Evolutionary conservation across 2,888 invertebrate genomes (phyloP), one percentile per base, ranked within the genome.

Genomic region (Ypsolopha scabrella): DNA sequence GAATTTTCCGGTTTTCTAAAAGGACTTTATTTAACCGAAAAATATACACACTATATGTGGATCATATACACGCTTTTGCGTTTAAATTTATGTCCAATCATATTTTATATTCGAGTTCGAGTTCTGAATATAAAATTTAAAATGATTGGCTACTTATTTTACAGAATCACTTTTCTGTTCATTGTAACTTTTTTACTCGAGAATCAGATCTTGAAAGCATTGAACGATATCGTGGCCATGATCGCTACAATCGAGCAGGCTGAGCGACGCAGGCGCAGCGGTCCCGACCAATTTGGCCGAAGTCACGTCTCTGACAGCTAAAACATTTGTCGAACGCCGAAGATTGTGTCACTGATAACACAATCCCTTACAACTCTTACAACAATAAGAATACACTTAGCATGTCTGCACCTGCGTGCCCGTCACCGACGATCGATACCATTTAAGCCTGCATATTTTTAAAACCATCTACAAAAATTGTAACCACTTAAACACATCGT

Each of bases 311-410:
- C 77, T 85, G 86, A 86, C 86, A 86, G 82, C 75, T 80, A 75
- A 76, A 82, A 80, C 82, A 82, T 85, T 85, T 85, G 80, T 86
- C 83, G 86, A 86, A 81, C 80, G 68, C 62, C 70, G 62, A 61
- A 85, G 86, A 86, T 86, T 82, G 83, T 85, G 86, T 86, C 86
- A 86, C 75, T 75, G 86, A 86, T 86, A 85, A 85, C 73, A 73
- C 77, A 78, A 82, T 78, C 85, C 83, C 80, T 81, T 80, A 81
- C 75, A 82, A 86, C 85, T 82, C 80, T 81, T 80, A 81, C 75
- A 82, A 86, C 83, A 85, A 86, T 85, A 75, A 80, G 80, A 83
- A 82, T 68, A 83, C 83, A 86, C 83, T 86, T 86, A 83, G 76
- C 81, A 80, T 83, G 83, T 86, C 85, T 85, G 83, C 86, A 86